phyloP scores from a whole-genome alignment of 2,888 invertebrate species.

The Pherbina coryleti region DNA sequence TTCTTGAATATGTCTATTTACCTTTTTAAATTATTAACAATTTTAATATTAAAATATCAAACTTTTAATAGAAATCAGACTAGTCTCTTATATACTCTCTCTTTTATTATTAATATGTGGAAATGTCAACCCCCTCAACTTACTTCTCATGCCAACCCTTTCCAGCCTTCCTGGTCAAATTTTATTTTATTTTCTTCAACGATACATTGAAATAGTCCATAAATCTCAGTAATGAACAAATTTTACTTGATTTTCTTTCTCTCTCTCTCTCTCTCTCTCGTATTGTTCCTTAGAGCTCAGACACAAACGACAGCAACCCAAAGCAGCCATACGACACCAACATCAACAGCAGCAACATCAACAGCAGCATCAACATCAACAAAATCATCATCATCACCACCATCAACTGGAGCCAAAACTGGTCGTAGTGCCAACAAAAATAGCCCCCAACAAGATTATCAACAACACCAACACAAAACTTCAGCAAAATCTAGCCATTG shows the following conservation, averaged over 20 bases:
- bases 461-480: constrained; percentile 12
- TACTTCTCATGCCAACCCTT: no score
- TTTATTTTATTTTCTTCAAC: neutral
- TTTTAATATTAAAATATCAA: no score
- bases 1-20: no score
- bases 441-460: constrained; percentile 38
- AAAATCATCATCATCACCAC: constrained; percentile 37
- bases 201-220: neutral
- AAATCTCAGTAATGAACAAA: neutral
- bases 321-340: constrained; percentile 19
- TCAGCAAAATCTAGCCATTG: neutral
- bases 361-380: constrained; percentile 30
- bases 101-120: no score
- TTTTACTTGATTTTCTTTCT: neutral
- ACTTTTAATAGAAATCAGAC: no score
- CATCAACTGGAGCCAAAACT: constrained; percentile 17
- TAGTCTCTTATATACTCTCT: no score
- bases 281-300: constrained; percentile 8
- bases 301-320: constrained; percentile 15
- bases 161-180: no score
- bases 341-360: constrained; percentile 33
- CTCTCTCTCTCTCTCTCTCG: neutral
- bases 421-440: constrained; percentile 20
- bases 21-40: no score
- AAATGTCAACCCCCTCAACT: no score